Evolutionary conservation across 2,113 vertebrate species (phyloP).

Genomic region (Cricetomys ansorgei): DNA sequence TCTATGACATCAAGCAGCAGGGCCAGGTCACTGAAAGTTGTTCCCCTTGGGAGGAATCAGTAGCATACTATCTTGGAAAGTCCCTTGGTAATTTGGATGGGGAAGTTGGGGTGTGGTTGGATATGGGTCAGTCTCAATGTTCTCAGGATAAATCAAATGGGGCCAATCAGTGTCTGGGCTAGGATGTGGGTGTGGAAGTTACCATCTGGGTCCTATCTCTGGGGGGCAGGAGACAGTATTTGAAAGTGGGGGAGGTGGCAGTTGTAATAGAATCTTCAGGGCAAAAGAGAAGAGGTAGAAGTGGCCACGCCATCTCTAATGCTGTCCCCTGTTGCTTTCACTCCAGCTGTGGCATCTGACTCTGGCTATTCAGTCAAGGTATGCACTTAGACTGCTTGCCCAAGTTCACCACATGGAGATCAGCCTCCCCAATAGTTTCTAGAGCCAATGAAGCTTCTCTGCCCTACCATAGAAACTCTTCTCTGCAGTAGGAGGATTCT

Average conservation of each 20-base stretch:
- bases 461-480: neutral
- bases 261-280: neutral
- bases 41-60: neutral
- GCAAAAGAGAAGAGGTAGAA: neutral
- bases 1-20: neutral
- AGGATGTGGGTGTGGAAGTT: neutral
- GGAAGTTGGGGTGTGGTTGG: neutral
- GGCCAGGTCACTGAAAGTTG: neutral
- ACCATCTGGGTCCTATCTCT: neutral
- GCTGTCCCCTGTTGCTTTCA: neutral
- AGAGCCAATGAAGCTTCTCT: neutral
- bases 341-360: too few species aligned
- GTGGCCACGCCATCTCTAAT: neutral
- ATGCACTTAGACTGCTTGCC: neutral
- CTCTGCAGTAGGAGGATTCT: neutral
- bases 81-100: neutral
- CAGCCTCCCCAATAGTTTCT: neutral
- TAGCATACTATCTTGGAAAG: conserved; percentile 28
- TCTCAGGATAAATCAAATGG: neutral
- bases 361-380: neutral
- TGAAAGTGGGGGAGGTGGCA: neutral
- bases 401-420: neutral
- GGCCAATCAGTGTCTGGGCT: rapidly evolving
- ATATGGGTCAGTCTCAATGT: neutral
- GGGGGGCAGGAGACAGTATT: neutral